Base-by-base conservation (phyloP, 2,113 vertebrate species). In the Cephalopholis sonnerati region DNA sequence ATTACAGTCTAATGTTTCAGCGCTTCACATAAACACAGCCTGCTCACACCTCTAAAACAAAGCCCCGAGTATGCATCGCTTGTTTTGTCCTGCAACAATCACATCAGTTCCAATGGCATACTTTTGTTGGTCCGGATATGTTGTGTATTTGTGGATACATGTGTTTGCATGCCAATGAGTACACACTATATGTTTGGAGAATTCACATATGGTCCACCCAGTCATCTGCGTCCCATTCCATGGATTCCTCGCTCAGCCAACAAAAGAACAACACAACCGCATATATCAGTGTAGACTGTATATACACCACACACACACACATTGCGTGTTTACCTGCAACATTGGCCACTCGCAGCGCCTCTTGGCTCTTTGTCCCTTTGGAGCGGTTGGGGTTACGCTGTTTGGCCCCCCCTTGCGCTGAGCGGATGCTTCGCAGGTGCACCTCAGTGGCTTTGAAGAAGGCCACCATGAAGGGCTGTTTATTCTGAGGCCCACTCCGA, bases 371-470 rank as follows among this genome's bases (percentile, higher is more conserved):
- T 67, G 97, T 93, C 0, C 95, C 86, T 92, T 98, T 98, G 32
- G 97, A 96, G n/a, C 97, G 92, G 82, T 96, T 98, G 91, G 97
- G 96, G 93, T 96, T 98, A 12, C 97, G 95, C 63, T 98, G 97
- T 90, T 98, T 99, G 62, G 90, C 89, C 7, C 96, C 92, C 2
- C 90, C 91, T 17, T 92, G 77, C 0, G 97, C 90, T 10, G 98
- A 99, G 88, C 98, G 97, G 80, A 97, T 95, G 44, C 97, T 98
- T 64, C 98, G 97, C 66, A 99, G 95, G 78, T 98, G 98, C n/a
- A 98, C 96, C 92, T 99, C 98, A 0, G 97, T 98, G 86, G 98
- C 98, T 95, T 99, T 99, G 93, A 99, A 99, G 92, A 99, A 99
- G 88, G 97, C 98, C 74, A 99, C 98, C 58, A 98, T 99, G 95